A percentile compares a stretch with the other conserved stretches of the same genome.
phyloP scores from a whole-genome alignment of 2,888 invertebrate species.

The Orchesellides sinensis region DNA sequence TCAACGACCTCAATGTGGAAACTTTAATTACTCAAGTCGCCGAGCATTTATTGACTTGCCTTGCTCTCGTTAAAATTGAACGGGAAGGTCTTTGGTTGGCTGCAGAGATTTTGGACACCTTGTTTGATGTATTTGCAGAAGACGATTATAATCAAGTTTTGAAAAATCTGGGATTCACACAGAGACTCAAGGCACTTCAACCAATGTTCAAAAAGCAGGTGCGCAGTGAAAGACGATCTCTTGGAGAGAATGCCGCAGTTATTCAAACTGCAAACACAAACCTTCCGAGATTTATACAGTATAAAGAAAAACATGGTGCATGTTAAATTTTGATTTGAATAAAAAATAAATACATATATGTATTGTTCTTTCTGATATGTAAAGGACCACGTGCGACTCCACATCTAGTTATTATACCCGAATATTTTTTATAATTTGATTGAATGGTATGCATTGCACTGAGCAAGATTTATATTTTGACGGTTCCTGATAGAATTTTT shows the following conservation, averaged over 20 bases:
- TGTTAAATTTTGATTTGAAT: neutral
- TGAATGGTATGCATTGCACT: too few relatives aligned
- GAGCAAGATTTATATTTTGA: too few relatives aligned
- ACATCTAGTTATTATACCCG: too few relatives aligned
- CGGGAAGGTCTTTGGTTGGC: conserved; percentile 85
- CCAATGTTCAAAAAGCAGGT: conserved; percentile 83
- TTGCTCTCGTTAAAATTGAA: conserved; percentile 77
- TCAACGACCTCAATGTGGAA: conserved; percentile 29
- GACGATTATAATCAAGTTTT: conserved; percentile 85
- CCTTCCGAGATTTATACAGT: conserved; percentile 84
- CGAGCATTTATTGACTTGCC: conserved; percentile 81
- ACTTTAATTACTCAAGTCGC: conserved; percentile 75
- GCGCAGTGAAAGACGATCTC: conserved; percentile 82
- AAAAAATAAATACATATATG: too few relatives aligned
- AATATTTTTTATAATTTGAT: too few relatives aligned
- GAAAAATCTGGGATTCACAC: conserved; percentile 81
- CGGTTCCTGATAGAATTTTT: too few relatives aligned
- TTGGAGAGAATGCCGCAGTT: conserved; percentile 84
- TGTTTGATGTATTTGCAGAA: conserved; percentile 87
- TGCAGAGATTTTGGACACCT: conserved; percentile 85
- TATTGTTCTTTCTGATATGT: too few relatives aligned
- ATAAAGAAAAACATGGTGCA: conserved; percentile 79
- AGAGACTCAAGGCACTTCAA: conserved; percentile 80
- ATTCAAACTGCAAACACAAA: conserved; percentile 85
- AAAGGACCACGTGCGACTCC: too few relatives aligned